Base-by-base conservation (phyloP, 2,888 invertebrate genomes). In the Phortica magna region DNA sequence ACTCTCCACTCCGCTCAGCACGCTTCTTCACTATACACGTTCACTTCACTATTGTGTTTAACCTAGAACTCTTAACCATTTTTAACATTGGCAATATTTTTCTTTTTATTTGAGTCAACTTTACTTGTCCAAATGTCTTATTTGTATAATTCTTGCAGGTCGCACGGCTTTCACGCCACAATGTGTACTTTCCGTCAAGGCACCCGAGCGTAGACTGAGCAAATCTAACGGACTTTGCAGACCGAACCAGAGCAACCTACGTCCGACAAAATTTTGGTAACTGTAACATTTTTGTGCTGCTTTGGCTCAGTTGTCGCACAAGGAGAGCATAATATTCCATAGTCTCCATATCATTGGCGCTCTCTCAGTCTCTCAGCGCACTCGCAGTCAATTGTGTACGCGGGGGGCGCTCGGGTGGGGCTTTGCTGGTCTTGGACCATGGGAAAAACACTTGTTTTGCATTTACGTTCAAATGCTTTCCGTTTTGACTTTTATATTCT, bases 371-470 rank as follows among this genome's bases (percentile, higher is more conserved):
- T 73, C 67, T 31, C 75, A 67, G 55, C 68, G 65, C 75, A 74
- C 43, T 59, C 31, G 41, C 57, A 7, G 71, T 72, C 70, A 74
- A 75, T 77, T 74, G 71, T 65, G n/a, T 14, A 12, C 39, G 67
- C 48, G 39, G 10, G 74, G 41, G 6, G 22, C 1, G 31, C 22
- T 74, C 22, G 14, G 67, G 67, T 0, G 14, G 14, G 53, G 19
- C 17, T 22, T 6, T 7, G 70, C 53, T 14, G 39, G 65, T 48
- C 70, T n/a, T 72, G 17, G 14, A 48, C 64, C 41, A 43, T 65
- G 57, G 31, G 78, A 78, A 81, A 82, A 82, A 87, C 87, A 87
- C 87, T 87, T 87, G 87, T 87, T 87, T 85, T 80, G 83, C 80
- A 81, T 82, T 84, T 84, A 80, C 78, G 76, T 74, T 81, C 65